These are phyloP conservation scores for Popillia japonica DNA, from an alignment of 1,140 invertebrate genomes.

Conservation along the genomic window DNA sequence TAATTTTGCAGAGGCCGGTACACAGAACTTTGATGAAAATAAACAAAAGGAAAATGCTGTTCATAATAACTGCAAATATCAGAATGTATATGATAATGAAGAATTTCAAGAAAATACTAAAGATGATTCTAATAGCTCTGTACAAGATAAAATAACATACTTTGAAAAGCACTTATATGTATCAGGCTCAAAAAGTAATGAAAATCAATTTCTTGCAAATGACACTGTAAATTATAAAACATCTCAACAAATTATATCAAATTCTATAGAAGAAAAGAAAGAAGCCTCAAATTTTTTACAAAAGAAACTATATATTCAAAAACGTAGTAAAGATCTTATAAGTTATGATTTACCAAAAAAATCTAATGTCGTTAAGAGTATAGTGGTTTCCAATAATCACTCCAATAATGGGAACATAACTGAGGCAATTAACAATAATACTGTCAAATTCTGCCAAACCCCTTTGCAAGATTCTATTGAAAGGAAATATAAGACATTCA, in stretches of 20 bases:
- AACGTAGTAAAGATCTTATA: constrained; percentile 17
- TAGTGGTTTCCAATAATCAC: background rate
- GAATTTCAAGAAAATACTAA: background rate
- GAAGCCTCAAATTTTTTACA: background rate
- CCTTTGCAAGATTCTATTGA: background rate
- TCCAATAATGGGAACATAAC: background rate
- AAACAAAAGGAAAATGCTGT: background rate
- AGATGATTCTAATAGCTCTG: background rate
- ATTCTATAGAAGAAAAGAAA: background rate
- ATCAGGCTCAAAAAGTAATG: background rate
- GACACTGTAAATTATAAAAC: background rate
- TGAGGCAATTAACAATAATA: background rate
- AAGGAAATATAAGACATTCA: background rate
- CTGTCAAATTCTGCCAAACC: background rate
- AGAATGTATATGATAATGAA: background rate
- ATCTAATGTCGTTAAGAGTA: constrained; percentile 7
- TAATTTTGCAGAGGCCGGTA: background rate
- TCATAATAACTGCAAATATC: background rate
- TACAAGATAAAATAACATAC: background rate
- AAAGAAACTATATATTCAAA: constrained; percentile 1
- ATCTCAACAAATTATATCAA: background rate
- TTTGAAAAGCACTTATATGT: background rate
- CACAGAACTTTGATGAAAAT: background rate
- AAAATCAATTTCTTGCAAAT: background rate
- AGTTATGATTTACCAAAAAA: constrained; percentile 25